Percentiles rank a stretch among this genome's conserved stretches.
Conservation (phyloP, 2,797 vertebrate genomes). For the Acanthiza pusilla region DNA sequence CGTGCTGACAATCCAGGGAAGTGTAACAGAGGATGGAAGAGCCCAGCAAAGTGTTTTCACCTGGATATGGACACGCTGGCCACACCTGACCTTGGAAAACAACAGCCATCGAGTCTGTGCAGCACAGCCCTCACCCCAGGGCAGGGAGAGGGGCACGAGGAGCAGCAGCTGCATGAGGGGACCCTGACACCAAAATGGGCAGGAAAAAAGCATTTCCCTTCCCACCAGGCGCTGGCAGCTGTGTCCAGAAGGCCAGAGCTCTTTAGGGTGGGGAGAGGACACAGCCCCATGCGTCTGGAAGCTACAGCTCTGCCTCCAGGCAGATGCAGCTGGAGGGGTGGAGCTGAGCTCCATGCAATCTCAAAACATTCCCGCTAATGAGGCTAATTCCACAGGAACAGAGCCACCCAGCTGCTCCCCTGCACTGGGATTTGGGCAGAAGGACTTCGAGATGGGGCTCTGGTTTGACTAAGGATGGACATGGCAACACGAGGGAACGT, state of each 20-base stretch:
- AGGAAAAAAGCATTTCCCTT: background rate
- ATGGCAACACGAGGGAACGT: fast-evolving
- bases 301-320: background rate
- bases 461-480: background rate
- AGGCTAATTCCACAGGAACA: background rate
- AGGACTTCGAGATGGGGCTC: background rate
- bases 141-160: background rate
- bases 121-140: background rate
- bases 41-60: background rate
- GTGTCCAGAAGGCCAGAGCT: background rate
- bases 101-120: fast-evolving
- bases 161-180: fast-evolving
- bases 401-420: background rate
- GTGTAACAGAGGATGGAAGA: background rate
- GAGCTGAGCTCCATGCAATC: background rate
- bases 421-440: background rate
- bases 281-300: background rate
- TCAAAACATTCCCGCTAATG: background rate
- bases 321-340: slow-evolving; percentile 8
- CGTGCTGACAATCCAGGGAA: background rate
- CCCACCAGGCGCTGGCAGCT: background rate
- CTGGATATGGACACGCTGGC: background rate
- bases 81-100: background rate
- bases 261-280: background rate
- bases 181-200: background rate